These are phyloP conservation scores for Coregonus suidteri DNA, from an alignment of 2,797 vertebrate genomes.

Conservation along the genomic window DNA sequence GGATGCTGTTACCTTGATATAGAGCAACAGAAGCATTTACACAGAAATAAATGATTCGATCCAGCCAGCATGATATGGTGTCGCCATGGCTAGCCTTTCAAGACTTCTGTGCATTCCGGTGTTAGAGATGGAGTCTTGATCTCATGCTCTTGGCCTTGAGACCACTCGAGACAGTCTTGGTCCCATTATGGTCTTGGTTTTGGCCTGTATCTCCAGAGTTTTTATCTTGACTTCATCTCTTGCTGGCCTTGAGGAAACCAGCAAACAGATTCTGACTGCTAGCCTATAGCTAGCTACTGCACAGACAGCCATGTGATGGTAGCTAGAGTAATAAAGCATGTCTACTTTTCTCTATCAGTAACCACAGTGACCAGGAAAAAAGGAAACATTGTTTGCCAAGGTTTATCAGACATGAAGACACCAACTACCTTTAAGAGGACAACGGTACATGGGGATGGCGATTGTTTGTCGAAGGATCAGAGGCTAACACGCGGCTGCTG, in stretches of 20 bases:
- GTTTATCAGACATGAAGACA: not conserved
- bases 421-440: not conserved
- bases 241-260: not conserved
- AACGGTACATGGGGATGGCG: not conserved
- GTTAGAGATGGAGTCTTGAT: not conserved
- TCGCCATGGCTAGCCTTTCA: not conserved
- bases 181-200: not conserved
- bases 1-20: not conserved
- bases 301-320: not conserved
- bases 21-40: not conserved
- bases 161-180: not conserved
- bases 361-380: not conserved
- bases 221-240: not conserved
- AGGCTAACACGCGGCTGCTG: constrained; percentile 22
- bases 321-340: too few species aligned
- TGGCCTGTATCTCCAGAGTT: not conserved
- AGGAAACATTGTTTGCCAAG: not conserved
- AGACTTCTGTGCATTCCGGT: not conserved
- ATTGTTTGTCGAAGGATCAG: not conserved
- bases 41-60: not conserved
- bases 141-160: not conserved
- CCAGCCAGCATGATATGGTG: not conserved
- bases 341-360: not conserved
- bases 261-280: not conserved
- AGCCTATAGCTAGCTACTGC: not conserved